These are phyloP conservation scores for Callyntrura guangdongensis DNA, from an alignment of 2,888 invertebrate genomes.

Conservation along the genomic window DNA sequence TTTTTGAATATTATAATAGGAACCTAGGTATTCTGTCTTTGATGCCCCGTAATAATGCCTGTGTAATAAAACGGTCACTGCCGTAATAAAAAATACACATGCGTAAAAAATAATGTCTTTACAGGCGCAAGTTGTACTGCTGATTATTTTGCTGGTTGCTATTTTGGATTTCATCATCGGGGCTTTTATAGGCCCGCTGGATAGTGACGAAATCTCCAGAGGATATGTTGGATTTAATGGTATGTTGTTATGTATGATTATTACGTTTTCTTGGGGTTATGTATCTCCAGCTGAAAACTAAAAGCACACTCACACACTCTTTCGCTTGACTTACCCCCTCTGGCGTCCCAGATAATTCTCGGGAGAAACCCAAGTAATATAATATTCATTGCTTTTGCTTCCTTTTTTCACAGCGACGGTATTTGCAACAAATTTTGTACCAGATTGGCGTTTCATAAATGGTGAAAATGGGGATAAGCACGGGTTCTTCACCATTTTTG, in stretches of 20 bases:
- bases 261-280: not conserved
- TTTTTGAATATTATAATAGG: not conserved
- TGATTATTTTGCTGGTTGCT: conserved; percentile 93
- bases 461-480: conserved; percentile 85
- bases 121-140: conserved; percentile 94
- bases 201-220: conserved; percentile 89
- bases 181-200: conserved; percentile 93
- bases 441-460: conserved; percentile 84
- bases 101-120: conserved; percentile 74
- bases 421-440: conserved; percentile 84
- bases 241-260: conserved; percentile 86
- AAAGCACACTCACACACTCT: not conserved
- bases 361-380: not conserved
- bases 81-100: not conserved
- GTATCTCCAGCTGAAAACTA: not conserved
- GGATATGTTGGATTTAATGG: conserved; percentile 96
- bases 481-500: conserved; percentile 88
- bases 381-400: not conserved
- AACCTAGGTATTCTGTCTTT: too few species aligned
- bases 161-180: conserved; percentile 96
- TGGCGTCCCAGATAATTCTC: not conserved
- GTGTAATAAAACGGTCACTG: not conserved
- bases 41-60: not conserved
- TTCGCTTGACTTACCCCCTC: not conserved
- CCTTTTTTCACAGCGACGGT: conserved; percentile 80